Base-by-base conservation (phyloP, 1,140 invertebrate species). In the Doryteuthis pealeii region DNA sequence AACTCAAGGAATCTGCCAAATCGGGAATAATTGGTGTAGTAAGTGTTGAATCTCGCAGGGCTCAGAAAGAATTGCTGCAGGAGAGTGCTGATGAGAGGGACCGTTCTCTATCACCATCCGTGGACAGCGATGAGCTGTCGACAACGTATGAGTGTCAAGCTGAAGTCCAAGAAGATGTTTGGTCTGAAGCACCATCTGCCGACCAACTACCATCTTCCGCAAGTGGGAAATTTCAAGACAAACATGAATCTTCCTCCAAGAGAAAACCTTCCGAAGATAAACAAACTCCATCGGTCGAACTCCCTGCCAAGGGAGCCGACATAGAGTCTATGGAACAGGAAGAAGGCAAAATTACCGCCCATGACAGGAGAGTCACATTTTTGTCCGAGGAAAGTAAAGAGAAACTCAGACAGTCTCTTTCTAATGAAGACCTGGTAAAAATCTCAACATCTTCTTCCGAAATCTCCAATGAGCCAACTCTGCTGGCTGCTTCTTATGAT, bases 401-500 rank as follows among this genome's bases (percentile, higher is more conserved):
- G 73, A 75, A 70, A 33, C 22, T 76, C 66, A 71, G 75, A 79
- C 74, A 74, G 14, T 84, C 83, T 30, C 72, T 79, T 30, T 83
- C 83, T 3, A 82, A 82, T 79, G 86, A 87, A 76, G 86, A 87
- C 65, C 77, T 84, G 12, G 78, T 82, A 22, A 86, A 87, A 73
- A 83, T 82, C 49, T 88, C 85, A 14, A 84, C 85, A 18, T 87
- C 86, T 22, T 86, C 85, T 30, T 87, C 86, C 45, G 85, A 86
- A 72, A 79, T 79, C 30, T 82, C 81, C 3, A 78, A 82, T 70
- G 87, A 88, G 72, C 87, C 87, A 31, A 87, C 86, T 62, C 72
- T 87, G 12, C 74, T 88, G 43, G 86, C 87, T 40, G 87, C 87
- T 31, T 86, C 86, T 4, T 88, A 88, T 81, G 87, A 88, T 45